Evolutionary conservation across 2,797 vertebrate species (phyloP).

Genomic region (Tiaroga cobitis): DNA sequence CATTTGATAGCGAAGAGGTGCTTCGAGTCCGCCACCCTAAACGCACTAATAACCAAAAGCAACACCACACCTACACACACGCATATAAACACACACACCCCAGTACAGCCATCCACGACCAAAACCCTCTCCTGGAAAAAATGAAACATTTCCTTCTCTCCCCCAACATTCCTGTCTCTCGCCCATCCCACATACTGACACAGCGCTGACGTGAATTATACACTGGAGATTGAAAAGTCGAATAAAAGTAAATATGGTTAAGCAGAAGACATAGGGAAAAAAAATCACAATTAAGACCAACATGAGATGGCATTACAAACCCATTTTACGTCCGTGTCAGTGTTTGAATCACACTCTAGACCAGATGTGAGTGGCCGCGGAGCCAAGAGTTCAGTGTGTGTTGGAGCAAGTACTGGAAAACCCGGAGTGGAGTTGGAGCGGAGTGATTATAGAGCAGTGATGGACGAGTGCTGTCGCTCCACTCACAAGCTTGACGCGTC

Average conservation of each 20-base stretch:
- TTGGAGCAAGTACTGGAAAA: neutral
- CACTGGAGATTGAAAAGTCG: neutral
- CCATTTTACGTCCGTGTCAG: neutral
- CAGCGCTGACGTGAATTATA: neutral
- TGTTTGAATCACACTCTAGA: neutral
- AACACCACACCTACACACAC: neutral
- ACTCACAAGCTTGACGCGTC: neutral
- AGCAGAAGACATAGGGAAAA: neutral
- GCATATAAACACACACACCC: conserved; percentile 10
- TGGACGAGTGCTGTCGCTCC: neutral
- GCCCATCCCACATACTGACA: neutral
- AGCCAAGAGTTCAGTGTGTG: neutral
- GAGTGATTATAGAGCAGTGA: neutral
- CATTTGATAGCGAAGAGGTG: neutral
- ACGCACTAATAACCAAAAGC: neutral
- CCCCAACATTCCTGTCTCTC: neutral
- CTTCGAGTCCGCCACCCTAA: neutral
- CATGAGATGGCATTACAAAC: neutral
- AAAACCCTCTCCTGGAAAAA: conserved; percentile 45
- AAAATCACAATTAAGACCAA: neutral
- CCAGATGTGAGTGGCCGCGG: neutral
- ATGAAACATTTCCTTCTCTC: conserved; percentile 21
- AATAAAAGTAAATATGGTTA: neutral
- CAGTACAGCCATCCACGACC: neutral
- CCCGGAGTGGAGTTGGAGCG: neutral